These are phyloP conservation scores for Zosterops pallidus DNA, from an alignment of 2,113 vertebrate species.

Conservation along the genomic window DNA sequence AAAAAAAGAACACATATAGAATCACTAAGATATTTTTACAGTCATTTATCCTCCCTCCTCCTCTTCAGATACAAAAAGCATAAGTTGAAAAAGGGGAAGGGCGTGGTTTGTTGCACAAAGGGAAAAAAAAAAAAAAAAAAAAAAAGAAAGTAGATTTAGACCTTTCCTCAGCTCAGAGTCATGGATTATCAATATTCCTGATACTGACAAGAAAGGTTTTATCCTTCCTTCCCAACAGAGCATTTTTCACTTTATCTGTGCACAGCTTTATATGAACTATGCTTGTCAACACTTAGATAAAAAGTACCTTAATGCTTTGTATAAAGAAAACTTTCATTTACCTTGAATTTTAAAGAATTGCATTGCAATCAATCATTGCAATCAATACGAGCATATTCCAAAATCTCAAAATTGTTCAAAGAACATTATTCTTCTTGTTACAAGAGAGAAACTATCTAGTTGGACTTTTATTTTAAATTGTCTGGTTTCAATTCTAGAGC, in stretches of 20 bases:
- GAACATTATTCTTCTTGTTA: background rate
- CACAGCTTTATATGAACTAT: background rate
- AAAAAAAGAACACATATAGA: background rate
- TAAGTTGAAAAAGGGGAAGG: background rate
- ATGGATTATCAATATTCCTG: background rate
- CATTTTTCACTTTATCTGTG: background rate
- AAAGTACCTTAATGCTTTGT: background rate
- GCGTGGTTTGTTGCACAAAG: fast-evolving
- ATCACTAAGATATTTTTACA: background rate
- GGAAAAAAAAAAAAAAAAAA: background rate
- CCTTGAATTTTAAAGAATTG: background rate
- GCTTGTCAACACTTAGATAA: background rate
- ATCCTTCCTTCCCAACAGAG: background rate
- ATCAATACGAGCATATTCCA: background rate
- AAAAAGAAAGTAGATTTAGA: background rate
- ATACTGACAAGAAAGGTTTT: background rate
- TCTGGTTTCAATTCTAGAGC: background rate
- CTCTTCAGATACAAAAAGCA: fast-evolving
- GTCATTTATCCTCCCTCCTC: fast-evolving
- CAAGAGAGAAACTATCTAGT: background rate
- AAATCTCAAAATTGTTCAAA: background rate
- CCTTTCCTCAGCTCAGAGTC: background rate
- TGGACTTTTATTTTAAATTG: background rate
- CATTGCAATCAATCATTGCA: background rate
- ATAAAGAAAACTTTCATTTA: background rate